Evolutionary conservation across 2,113 vertebrate species (phyloP).

Genomic region (Mustelus asterias): DNA sequence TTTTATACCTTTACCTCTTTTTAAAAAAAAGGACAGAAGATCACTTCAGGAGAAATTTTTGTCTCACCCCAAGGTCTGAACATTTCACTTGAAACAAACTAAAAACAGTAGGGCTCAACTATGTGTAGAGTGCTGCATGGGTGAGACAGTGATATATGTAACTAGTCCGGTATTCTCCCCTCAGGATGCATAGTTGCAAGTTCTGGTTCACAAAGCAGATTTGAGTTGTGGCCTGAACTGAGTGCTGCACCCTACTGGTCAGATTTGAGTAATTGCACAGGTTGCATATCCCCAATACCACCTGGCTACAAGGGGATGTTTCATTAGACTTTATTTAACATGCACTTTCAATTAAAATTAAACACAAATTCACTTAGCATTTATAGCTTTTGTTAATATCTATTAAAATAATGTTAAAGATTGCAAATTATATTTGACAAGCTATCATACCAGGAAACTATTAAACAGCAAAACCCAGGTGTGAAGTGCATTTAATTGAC

Average conservation of each 20-base stretch:
- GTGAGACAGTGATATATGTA: neutral
- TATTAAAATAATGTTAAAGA: too few species aligned
- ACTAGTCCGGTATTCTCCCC: neutral
- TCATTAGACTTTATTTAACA: neutral
- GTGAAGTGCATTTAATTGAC: too few species aligned
- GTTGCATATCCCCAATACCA: neutral
- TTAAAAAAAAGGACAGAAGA: neutral
- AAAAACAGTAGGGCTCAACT: neutral
- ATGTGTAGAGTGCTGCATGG: neutral
- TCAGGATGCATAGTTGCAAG: neutral
- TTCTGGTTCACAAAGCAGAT: neutral
- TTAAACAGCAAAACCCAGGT: too few species aligned
- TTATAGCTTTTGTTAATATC: too few species aligned
- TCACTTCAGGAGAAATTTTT: neutral
- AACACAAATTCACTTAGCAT: too few species aligned
- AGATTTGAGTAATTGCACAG: neutral
- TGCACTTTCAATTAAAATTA: neutral
- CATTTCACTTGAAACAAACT: neutral
- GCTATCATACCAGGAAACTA: too few species aligned
- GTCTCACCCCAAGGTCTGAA: neutral
- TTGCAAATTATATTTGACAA: too few species aligned
- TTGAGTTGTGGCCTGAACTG: neutral
- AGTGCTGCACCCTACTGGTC: neutral
- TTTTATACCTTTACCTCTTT: neutral
- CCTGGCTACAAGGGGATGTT: neutral